phyloP scores from a whole-genome alignment of 2,113 vertebrate genomes.

The Pandion haliaetus region DNA sequence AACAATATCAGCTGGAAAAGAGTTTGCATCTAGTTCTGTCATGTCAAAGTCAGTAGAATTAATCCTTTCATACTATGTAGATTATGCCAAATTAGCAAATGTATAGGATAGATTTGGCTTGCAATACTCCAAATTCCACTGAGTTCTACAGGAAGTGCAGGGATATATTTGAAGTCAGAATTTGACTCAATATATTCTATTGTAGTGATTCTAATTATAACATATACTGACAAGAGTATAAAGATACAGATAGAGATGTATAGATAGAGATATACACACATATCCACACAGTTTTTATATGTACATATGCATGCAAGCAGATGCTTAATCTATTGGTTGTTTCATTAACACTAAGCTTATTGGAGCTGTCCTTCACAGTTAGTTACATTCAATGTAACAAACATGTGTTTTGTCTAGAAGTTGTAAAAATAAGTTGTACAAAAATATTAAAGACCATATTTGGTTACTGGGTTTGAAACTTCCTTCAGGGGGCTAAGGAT shows the following conservation, averaged over 20 bases:
- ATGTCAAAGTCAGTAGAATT: neutral
- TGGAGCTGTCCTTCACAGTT: neutral
- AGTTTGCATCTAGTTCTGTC: neutral
- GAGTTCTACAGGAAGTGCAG: neutral
- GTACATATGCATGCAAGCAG: neutral
- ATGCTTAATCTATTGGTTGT: neutral
- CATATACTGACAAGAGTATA: neutral
- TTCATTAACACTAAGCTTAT: neutral
- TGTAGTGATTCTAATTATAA: neutral
- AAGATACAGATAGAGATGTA: neutral
- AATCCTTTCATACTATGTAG: neutral
- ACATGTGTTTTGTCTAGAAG: neutral
- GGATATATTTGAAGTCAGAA: neutral
- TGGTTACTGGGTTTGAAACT: neutral
- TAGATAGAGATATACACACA: neutral
- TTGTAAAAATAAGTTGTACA: neutral
- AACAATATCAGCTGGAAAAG: neutral
- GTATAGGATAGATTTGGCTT: neutral
- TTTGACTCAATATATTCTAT: neutral
- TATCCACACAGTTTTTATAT: neutral
- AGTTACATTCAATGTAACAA: neutral
- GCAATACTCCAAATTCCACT: neutral
- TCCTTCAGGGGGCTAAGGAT: neutral
- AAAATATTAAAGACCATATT: neutral
- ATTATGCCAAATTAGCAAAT: neutral